These are phyloP conservation scores for Aphis craccivora DNA, from an alignment of 1,140 invertebrate species.

Conservation along the genomic window DNA sequence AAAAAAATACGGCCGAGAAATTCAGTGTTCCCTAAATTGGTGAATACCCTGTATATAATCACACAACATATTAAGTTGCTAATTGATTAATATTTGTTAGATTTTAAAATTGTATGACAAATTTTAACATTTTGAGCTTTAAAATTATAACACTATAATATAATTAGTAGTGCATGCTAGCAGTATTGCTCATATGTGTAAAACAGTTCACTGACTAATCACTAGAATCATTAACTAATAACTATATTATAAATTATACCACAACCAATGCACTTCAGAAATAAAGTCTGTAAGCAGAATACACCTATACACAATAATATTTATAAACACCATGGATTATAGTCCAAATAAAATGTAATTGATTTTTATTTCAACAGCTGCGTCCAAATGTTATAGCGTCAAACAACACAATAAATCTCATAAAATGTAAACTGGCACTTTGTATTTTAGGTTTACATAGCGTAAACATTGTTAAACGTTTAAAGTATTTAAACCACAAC, in stretches of 20 bases:
- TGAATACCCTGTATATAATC: too few species aligned
- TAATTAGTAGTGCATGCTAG: neutral
- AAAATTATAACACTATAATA: neutral
- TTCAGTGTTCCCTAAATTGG: too few species aligned
- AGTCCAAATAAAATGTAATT: neutral
- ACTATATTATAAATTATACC: neutral
- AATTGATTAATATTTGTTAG: neutral
- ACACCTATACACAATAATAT: neutral
- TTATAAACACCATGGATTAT: neutral
- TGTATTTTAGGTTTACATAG: neutral
- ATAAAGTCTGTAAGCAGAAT: neutral
- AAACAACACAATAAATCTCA: neutral
- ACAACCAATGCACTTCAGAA: constrained; percentile 15
- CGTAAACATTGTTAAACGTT: neutral
- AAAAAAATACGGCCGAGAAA: too few species aligned
- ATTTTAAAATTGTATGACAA: neutral
- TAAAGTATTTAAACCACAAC: constrained; percentile 45
- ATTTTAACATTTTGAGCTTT: neutral
- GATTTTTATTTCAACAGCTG: constrained; percentile 41
- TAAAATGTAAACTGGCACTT: neutral
- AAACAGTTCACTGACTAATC: neutral
- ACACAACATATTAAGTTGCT: too few species aligned
- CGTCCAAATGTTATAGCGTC: constrained; percentile 22
- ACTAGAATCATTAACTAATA: neutral
- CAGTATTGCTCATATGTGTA: neutral